phyloP scores from a whole-genome alignment of 2,888 invertebrate genomes.

The Caenorhabditis imperialis region DNA sequence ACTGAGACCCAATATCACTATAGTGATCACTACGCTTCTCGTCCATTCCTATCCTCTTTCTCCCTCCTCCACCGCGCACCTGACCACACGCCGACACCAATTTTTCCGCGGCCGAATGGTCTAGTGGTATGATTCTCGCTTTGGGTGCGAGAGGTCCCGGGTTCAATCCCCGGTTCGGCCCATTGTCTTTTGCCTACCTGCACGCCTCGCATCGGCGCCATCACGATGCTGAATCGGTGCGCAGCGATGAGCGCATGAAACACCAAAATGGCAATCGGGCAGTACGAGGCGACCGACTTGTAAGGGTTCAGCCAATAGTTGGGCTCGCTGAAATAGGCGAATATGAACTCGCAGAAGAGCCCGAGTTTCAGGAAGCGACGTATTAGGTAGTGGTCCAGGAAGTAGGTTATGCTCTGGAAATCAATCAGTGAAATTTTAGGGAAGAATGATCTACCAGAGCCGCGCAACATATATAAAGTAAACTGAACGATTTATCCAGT shows the following conservation, averaged over 20 bases:
- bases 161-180: slow-evolving; percentile 71
- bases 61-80: no score
- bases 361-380: slow-evolving; percentile 52
- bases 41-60: no score
- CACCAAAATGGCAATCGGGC: slow-evolving; percentile 53
- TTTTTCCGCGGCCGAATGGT: slow-evolving; percentile 75
- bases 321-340: slow-evolving; percentile 33
- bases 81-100: no score
- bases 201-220: slow-evolving; percentile 38
- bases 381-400: slow-evolving; percentile 48
- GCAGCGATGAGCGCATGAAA: slow-evolving; percentile 49
- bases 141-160: slow-evolving; percentile 79
- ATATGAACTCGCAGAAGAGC: slow-evolving; percentile 47
- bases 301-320: slow-evolving; percentile 48
- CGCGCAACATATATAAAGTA: slow-evolving; percentile 41
- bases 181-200: slow-evolving; percentile 49
- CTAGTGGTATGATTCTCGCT: slow-evolving; percentile 79
- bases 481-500: slow-evolving; percentile 43
- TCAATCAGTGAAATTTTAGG: neutral
- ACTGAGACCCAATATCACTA: no score
- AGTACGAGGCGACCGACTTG: slow-evolving; percentile 51
- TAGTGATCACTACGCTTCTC: no score
- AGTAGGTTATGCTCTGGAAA: slow-evolving; percentile 54
- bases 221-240: slow-evolving; percentile 48
- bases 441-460: slow-evolving; percentile 24